Evolutionary conservation across 1,140 invertebrate species (phyloP).

Genomic region (Dendrolimus kikuchii): DNA sequence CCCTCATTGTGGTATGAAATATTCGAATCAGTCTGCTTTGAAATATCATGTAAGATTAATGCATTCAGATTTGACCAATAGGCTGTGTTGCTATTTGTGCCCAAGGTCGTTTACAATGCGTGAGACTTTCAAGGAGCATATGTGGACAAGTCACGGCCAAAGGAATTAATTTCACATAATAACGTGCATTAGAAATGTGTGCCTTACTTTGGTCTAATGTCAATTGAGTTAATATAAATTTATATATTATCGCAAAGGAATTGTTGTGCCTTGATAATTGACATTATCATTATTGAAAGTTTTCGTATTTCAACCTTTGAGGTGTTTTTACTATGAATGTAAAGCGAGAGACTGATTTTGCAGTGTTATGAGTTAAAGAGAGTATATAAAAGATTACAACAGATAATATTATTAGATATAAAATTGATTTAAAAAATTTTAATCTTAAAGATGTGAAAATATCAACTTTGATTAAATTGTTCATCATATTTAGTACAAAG

Average conservation of each 20-base stretch:
- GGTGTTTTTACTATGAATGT: not conserved
- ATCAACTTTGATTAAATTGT: too few relatives aligned
- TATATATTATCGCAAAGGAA: slow-evolving; percentile 5
- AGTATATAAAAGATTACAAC: too few relatives aligned
- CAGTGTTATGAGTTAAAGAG: too few relatives aligned
- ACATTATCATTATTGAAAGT: not conserved
- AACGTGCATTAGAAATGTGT: slow-evolving; percentile 20
- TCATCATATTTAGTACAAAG: too few relatives aligned
- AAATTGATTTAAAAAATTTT: too few relatives aligned
- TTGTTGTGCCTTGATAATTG: slow-evolving; percentile 18
- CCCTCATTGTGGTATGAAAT: slow-evolving; percentile 78
- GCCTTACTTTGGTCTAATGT: slow-evolving; percentile 33
- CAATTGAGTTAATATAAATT: slow-evolving; percentile 8
- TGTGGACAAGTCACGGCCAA: slow-evolving; percentile 76
- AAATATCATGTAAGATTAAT: slow-evolving; percentile 80
- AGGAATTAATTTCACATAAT: slow-evolving; percentile 66
- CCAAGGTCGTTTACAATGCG: slow-evolving; percentile 77
- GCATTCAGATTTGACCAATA: slow-evolving; percentile 77
- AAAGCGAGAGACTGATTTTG: slow-evolving; percentile 1
- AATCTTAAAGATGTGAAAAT: too few relatives aligned
- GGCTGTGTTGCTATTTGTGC: slow-evolving; percentile 78
- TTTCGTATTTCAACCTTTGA: not conserved
- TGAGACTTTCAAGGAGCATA: slow-evolving; percentile 77
- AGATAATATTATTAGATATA: too few relatives aligned
- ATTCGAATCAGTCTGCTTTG: slow-evolving; percentile 77